phyloP scores from a whole-genome alignment of 2,888 invertebrate genomes.

The Polydrusus pterygomalis region DNA sequence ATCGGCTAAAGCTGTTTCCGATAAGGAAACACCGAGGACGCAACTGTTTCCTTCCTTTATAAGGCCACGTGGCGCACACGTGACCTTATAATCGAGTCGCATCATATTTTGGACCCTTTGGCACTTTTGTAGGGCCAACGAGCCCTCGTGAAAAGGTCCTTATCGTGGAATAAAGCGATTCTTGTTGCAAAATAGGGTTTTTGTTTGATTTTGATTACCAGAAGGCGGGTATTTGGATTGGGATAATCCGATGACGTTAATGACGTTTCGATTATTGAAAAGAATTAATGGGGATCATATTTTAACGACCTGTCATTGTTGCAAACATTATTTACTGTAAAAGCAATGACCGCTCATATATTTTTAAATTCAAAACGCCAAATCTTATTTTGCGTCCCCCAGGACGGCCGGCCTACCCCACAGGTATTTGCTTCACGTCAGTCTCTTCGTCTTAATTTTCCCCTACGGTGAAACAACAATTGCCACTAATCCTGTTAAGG shows the following conservation, averaged over 20 bases:
- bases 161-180: constrained; percentile 22
- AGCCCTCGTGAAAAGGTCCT: constrained; percentile 15
- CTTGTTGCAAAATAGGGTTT: constrained; percentile 39
- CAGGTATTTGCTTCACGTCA: constrained; percentile 27
- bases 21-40: constrained; percentile 53
- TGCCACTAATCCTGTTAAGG: constrained; percentile 50
- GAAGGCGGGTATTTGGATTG: background rate
- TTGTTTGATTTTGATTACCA: constrained; percentile 40
- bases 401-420: background rate
- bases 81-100: constrained; percentile 53
- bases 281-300: background rate
- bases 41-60: constrained; percentile 46
- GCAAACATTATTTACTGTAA: too few species aligned
- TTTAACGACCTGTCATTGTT: too few species aligned
- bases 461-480: constrained; percentile 54
- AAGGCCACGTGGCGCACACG: constrained; percentile 60
- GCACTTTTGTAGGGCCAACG: constrained; percentile 31
- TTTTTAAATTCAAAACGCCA: too few species aligned
- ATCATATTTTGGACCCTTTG: constrained; percentile 44
- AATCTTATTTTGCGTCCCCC: background rate
- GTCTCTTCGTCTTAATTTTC: constrained; percentile 45
- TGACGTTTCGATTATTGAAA: background rate
- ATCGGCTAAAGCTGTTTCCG: constrained; percentile 64
- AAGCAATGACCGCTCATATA: too few species aligned
- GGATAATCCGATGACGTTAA: background rate